These are phyloP conservation scores for Sarcophaga variegata DNA, from an alignment of 2,888 invertebrate genomes.

Conservation along the genomic window DNA sequence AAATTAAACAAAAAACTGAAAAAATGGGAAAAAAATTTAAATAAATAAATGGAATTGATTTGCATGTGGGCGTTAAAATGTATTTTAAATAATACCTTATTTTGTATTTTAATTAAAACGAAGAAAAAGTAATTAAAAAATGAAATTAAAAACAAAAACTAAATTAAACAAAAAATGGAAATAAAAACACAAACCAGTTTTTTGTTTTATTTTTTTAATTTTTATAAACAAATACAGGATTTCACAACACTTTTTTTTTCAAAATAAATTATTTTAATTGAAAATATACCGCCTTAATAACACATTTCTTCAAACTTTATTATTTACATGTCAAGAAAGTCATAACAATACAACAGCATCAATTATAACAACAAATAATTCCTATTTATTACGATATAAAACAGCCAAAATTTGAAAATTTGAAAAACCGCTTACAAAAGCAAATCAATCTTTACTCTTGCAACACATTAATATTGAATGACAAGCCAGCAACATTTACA, in stretches of 20 bases:
- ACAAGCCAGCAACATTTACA: neutral
- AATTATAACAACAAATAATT: too few relatives aligned
- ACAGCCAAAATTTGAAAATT: too few relatives aligned
- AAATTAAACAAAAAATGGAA: conserved; percentile 14
- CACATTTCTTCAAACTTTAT: conserved; percentile 48
- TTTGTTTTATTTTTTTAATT: neutral
- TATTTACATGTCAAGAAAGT: conserved; percentile 47
- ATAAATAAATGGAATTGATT: conserved; percentile 2
- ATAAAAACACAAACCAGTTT: conserved; percentile 26
- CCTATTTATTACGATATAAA: too few relatives aligned
- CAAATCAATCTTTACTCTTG: too few relatives aligned
- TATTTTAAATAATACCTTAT: conserved; percentile 46
- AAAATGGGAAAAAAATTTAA: conserved; percentile 5
- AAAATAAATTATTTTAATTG: conserved; percentile 28
- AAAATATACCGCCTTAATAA: neutral
- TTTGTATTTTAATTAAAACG: conserved; percentile 49
- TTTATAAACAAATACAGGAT: neutral
- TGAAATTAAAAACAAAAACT: conserved; percentile 10
- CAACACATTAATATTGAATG: too few relatives aligned
- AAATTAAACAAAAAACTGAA: neutral
- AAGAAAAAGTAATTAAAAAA: conserved; percentile 48
- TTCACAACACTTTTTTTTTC: neutral
- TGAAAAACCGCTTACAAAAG: too few relatives aligned
- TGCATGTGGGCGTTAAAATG: conserved; percentile 58
- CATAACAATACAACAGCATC: too few relatives aligned